phyloP scores from a whole-genome alignment of 2,888 invertebrate genomes.

The Cetonia aurata region DNA sequence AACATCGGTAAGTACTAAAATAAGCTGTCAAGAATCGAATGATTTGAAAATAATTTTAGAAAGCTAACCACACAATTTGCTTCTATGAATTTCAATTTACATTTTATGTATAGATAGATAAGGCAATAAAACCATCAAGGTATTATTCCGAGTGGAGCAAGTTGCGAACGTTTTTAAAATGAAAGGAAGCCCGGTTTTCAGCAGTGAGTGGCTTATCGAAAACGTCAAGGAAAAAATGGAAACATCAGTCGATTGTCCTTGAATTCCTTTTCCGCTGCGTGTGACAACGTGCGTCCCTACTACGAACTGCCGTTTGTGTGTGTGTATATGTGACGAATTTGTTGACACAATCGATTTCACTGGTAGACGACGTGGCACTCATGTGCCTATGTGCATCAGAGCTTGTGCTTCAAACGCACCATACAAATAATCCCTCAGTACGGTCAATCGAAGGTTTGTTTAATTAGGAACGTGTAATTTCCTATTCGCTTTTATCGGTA shows the following conservation, averaged over 20 bases:
- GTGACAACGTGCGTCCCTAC: background rate
- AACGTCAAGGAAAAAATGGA: conserved; percentile 4
- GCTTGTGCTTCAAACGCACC: conserved; percentile 33
- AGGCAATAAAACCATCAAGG: too few relatives aligned
- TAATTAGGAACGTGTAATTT: conserved; percentile 32
- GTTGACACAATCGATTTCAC: conserved; percentile 52
- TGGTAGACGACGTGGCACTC: conserved; percentile 39
- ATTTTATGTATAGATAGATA: too few relatives aligned
- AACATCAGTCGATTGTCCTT: conserved; percentile 28
- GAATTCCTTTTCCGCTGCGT: conserved; percentile 18
- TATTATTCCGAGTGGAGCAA: too few relatives aligned
- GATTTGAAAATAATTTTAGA: too few relatives aligned
- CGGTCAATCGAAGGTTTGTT: conserved; percentile 28
- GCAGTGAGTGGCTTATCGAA: too few relatives aligned
- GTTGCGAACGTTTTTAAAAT: too few relatives aligned
- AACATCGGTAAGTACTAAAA: too few relatives aligned
- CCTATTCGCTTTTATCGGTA: background rate
- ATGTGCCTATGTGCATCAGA: conserved; percentile 26
- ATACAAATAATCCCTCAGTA: conserved; percentile 35
- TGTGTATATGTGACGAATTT: conserved; percentile 40
- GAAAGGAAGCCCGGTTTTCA: too few relatives aligned
- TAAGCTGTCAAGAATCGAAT: too few relatives aligned
- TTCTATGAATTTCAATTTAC: too few relatives aligned
- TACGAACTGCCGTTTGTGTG: background rate
- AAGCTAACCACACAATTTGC: too few relatives aligned